Conservation (phyloP, 64 coral and sea anemone genomes). For the Acropora yongei region DNA sequence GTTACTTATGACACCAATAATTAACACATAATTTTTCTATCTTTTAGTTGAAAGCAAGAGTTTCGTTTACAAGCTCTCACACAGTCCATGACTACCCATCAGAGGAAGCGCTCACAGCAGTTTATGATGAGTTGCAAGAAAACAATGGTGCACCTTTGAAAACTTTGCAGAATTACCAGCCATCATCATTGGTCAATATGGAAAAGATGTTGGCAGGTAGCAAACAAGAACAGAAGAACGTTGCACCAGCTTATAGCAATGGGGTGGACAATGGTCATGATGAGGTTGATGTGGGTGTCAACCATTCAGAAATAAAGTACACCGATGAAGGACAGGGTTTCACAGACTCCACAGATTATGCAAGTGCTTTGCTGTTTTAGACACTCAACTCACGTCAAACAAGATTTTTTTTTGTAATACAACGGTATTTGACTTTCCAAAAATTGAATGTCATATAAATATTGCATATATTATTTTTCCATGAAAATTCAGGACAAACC, state of each 20-base stretch:
- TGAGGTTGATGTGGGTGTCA: neutral
- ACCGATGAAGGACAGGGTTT: conserved; percentile 79
- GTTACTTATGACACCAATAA: neutral
- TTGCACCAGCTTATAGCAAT: neutral
- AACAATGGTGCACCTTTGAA: conserved; percentile 48
- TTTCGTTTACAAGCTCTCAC: conserved; percentile 61
- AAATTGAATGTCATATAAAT: too few species aligned
- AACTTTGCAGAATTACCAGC: conserved; percentile 79
- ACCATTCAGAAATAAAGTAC: conserved; percentile 69
- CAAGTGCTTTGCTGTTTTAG: conserved; percentile 86
- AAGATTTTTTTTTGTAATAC: too few species aligned
- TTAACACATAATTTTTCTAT: neutral
- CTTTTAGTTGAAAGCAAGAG: conserved; percentile 31
- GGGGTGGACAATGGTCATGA: neutral
- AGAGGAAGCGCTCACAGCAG: conserved; percentile 49
- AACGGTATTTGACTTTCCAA: too few species aligned
- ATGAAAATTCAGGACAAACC: too few species aligned
- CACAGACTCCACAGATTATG: conserved; percentile 59
- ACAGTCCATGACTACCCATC: conserved; percentile 86
- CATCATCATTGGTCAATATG: conserved; percentile 45
- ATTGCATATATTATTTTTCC: too few species aligned
- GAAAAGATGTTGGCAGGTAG: conserved; percentile 22
- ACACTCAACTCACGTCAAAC: neutral
- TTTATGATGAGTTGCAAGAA: conserved; percentile 53
- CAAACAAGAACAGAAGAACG: neutral